Evolutionary conservation across 2,888 invertebrate species (phyloP).

Genomic region (Cylindroiulus punctatus): DNA sequence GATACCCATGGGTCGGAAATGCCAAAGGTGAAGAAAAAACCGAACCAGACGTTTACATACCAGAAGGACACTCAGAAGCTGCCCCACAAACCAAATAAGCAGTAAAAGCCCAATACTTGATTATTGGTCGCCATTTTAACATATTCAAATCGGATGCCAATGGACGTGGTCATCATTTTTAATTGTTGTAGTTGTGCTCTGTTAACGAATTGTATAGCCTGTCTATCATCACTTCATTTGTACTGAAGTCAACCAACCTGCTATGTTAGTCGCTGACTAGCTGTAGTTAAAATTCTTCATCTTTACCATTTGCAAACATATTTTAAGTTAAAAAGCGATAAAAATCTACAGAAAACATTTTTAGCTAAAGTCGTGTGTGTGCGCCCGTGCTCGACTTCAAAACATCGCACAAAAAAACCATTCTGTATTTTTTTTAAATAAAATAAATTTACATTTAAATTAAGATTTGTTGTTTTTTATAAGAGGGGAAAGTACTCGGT

Average conservation of each 20-base stretch:
- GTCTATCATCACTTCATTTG: neutral
- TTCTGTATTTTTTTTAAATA: constrained; percentile 15
- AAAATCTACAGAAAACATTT: neutral
- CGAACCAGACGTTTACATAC: constrained; percentile 82
- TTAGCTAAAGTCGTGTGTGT: neutral
- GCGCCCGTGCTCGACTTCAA: neutral
- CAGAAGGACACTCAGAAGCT: constrained; percentile 67
- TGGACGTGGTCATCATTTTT: constrained; percentile 28
- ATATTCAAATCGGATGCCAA: neutral
- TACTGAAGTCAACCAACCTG: constrained; percentile 10
- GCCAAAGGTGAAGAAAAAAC: constrained; percentile 83
- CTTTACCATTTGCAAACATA: neutral
- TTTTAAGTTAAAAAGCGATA: neutral
- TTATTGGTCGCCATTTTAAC: neutral
- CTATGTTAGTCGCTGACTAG: constrained; percentile 29
- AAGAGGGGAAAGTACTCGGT: neutral
- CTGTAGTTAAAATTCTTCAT: neutral
- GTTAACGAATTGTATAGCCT: neutral
- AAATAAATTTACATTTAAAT: constrained; percentile 21
- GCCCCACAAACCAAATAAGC: neutral
- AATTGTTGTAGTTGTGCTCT: constrained; percentile 13
- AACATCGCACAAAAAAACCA: constrained; percentile 2
- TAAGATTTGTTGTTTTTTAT: neutral
- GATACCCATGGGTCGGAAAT: constrained; percentile 88
- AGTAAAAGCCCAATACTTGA: neutral